phyloP scores from a whole-genome alignment of 2,888 invertebrate species.

The Cyrtodaria siliqua region DNA sequence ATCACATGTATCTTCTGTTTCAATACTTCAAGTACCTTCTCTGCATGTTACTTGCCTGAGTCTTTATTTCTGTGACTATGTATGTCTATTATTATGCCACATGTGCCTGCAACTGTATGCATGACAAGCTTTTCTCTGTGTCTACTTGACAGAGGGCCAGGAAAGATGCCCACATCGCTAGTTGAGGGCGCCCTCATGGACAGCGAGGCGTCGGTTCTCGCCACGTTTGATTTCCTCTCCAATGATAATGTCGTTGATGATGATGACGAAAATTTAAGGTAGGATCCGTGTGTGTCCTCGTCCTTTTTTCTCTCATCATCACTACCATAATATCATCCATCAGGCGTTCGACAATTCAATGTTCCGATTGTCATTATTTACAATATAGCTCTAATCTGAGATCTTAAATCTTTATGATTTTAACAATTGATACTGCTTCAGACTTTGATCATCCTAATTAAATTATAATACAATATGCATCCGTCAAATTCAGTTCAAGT shows the following conservation, averaged over 20 bases:
- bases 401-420: too few relatives aligned
- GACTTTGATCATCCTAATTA: too few relatives aligned
- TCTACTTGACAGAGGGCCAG: slow-evolving; percentile 58
- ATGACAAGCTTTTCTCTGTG: slow-evolving; percentile 26
- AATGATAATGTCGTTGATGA: slow-evolving; percentile 89
- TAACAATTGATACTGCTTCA: too few relatives aligned
- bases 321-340: not conserved
- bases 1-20: too few relatives aligned
- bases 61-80: not conserved
- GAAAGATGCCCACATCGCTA: slow-evolving; percentile 85
- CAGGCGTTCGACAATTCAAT: too few relatives aligned
- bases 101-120: too few relatives aligned
- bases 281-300: slow-evolving; percentile 19
- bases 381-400: too few relatives aligned
- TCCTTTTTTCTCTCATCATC: not conserved
- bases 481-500: too few relatives aligned
- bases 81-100: too few relatives aligned
- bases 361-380: too few relatives aligned
- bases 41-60: not conserved
- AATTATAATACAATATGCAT: too few relatives aligned
- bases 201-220: slow-evolving; percentile 96
- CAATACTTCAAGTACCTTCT: too few relatives aligned
- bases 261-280: slow-evolving; percentile 84
- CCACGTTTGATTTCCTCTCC: slow-evolving; percentile 97
- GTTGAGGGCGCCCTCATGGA: slow-evolving; percentile 92